Conservation (phyloP, 2,888 invertebrate species). For the Lochmaea crataegi region DNA sequence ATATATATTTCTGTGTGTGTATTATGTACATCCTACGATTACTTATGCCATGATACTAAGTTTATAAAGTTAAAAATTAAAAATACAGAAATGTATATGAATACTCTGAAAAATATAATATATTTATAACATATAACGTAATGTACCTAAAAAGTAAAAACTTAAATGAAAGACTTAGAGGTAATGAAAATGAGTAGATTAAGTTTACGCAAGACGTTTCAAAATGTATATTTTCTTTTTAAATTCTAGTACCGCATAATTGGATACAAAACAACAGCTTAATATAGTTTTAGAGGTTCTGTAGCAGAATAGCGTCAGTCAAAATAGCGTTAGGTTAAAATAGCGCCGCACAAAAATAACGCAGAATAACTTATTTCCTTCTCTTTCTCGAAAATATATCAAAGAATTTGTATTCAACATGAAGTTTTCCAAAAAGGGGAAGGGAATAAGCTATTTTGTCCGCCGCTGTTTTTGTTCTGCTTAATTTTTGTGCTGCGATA, state of each 20-base stretch:
- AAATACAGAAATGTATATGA: constrained; percentile 61
- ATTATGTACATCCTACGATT: constrained; percentile 36
- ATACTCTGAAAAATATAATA: constrained; percentile 64
- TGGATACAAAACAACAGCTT: neutral
- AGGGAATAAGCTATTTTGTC: too few relatives aligned
- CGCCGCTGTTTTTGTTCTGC: too few relatives aligned
- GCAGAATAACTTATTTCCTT: too few relatives aligned
- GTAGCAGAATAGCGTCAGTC: too few relatives aligned
- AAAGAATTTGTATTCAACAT: too few relatives aligned
- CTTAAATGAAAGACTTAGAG: constrained; percentile 57
- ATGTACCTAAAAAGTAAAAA: constrained; percentile 40
- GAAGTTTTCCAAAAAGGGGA: too few relatives aligned
- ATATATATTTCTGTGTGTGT: constrained; percentile 20
- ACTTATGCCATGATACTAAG: constrained; percentile 48
- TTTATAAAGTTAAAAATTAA: constrained; percentile 56
- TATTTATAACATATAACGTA: constrained; percentile 51
- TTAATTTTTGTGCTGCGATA: too few relatives aligned
- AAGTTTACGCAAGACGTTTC: constrained; percentile 37
- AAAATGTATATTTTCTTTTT: constrained; percentile 28
- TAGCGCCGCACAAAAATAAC: too few relatives aligned
- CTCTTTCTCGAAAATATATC: too few relatives aligned
- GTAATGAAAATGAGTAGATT: constrained; percentile 56
- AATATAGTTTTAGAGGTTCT: neutral
- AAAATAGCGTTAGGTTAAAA: too few relatives aligned
- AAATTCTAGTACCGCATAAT: neutral